Evolutionary conservation across 1,140 invertebrate genomes (phyloP).

Genomic region (Drosophila ambigua): DNA sequence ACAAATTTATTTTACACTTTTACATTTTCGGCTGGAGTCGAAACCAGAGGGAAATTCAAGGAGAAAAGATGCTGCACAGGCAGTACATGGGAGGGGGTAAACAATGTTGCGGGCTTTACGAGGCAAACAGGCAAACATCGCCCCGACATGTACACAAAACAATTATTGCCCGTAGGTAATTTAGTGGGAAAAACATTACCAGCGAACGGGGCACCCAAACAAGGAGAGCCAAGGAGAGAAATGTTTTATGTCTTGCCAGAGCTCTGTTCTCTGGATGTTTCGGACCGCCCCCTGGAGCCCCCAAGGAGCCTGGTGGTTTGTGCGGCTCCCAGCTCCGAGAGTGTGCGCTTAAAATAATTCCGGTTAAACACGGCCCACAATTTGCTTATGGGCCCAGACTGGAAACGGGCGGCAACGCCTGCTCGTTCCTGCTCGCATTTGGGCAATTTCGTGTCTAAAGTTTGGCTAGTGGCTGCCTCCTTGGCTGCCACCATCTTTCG

Average conservation of each 20-base stretch:
- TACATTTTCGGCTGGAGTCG: conserved; percentile 29
- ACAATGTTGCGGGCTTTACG: conserved; percentile 44
- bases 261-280: conserved; percentile 14
- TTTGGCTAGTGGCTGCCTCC: conserved; percentile 38
- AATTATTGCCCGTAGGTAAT: conserved; percentile 78
- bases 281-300: no score
- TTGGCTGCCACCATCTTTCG: conserved; percentile 24
- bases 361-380: conserved; percentile 74
- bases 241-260: conserved; percentile 63
- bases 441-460: conserved; percentile 63
- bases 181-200: conserved; percentile 67
- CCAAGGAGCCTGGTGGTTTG: no score
- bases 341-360: conserved; percentile 72
- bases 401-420: background rate
- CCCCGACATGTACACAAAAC: conserved; percentile 67
- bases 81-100: background rate
- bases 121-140: conserved; percentile 10
- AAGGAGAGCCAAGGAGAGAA: conserved; percentile 29
- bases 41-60: background rate
- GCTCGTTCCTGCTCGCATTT: conserved; percentile 20
- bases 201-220: conserved; percentile 21
- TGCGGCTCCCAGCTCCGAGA: background rate
- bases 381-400: conserved; percentile 53
- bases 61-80: background rate
- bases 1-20: conserved; percentile 48